Evolutionary conservation across 2,113 vertebrate genomes (phyloP).

Genomic region (Urocolius indicus): DNA sequence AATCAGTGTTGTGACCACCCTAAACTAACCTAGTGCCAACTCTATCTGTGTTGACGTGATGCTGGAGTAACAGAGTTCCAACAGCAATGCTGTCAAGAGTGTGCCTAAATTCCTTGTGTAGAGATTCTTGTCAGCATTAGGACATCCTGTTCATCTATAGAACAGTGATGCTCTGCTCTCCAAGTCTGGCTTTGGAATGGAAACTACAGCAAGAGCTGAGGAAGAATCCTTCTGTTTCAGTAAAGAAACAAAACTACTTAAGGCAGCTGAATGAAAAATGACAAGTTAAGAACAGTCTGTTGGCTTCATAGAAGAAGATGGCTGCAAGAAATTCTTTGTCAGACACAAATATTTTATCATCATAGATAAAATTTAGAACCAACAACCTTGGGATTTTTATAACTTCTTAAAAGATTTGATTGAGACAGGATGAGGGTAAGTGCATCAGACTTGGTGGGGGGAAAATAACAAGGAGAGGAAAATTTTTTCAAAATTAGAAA

Average conservation of each 20-base stretch:
- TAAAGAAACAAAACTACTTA: not conserved
- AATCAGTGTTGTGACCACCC: not conserved
- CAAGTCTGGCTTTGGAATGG: not conserved
- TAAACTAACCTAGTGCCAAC: not conserved
- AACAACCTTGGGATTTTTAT: not conserved
- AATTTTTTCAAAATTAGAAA: not conserved
- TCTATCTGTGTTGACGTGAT: not conserved
- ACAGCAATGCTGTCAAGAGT: not conserved
- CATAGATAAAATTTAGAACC: not conserved
- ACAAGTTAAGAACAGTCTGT: not conserved
- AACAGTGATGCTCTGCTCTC: not conserved
- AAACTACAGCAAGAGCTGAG: not conserved
- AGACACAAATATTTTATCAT: not conserved
- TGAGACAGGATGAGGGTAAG: not conserved
- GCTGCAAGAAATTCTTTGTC: not conserved
- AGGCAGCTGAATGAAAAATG: not conserved
- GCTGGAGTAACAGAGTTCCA: not conserved
- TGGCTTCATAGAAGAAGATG: not conserved
- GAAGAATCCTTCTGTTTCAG: not conserved
- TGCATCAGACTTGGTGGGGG: not conserved
- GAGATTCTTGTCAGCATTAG: not conserved
- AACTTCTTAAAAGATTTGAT: not conserved
- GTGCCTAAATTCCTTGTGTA: not conserved
- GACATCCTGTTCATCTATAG: not conserved
- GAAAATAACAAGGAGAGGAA: not conserved